Evolutionary conservation across 2,113 vertebrate species (phyloP), one percentile per base, ranked within the genome.

Genomic region (Rynchops niger): DNA sequence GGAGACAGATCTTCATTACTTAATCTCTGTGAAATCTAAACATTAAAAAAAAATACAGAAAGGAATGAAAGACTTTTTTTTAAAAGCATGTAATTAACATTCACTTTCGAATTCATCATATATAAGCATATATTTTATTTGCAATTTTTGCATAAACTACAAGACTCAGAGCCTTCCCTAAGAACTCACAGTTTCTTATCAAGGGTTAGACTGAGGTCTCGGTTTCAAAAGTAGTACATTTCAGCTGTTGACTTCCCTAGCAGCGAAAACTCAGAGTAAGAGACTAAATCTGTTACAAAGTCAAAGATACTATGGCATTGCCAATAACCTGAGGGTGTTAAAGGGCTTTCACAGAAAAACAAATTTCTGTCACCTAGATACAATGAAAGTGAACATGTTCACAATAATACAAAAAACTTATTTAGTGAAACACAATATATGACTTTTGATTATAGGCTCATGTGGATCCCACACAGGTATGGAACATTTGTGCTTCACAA

Each of bases 21-120:
- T 86, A 94, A 88, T 86, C 80, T 83, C 92, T 69, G 45, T 73
- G 21, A 70, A 94, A 97, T 40, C 34, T 80, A 97, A 96, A 94
- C 4, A 83, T 90, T 11, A 9, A 65, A 81, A 65, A 59, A 81
- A 45, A 25, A 42, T 32, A 62, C 7, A 65, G 74, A 77, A 69
- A 82, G 32, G 6, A 86, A 88, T 38, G 16, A 26, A 85, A 71
- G 7, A 58, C 56, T 2, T 62, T 72, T 82, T 80, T 45, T 63
- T 47, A 66, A 92, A 90, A 67, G 12, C 15, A 74, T 18, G 22
- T 56, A 66, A 78, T 47, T 36, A 70, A 70, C 13, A 81, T 34
- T 71, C n/a, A 67, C 23, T 81, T 58, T 55, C 77, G 12, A 92
- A 90, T 22, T 58, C 11, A 85, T 8, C 50, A 30, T 56, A 56